Percentiles rank a stretch among this genome's conserved stretches.
Evolutionary conservation across 2,113 vertebrate genomes (phyloP).

Genomic region (Rhabdornis inornatus): DNA sequence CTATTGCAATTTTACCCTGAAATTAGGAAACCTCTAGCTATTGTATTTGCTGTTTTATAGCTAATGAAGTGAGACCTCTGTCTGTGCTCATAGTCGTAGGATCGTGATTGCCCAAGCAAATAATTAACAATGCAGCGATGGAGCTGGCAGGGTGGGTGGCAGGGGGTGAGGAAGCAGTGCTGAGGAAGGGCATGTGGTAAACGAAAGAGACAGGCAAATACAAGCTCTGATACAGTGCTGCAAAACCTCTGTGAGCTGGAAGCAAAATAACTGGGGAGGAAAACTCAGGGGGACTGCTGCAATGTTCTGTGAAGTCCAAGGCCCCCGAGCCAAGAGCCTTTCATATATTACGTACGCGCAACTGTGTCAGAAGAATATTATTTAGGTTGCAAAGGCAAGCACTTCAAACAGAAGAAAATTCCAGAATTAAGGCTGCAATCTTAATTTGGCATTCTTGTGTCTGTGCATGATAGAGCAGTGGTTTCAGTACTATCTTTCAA

Average conservation of each 20-base stretch:
- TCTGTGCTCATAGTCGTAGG: background rate
- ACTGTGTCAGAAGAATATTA: constrained; percentile 18
- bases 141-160: background rate
- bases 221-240: background rate
- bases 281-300: constrained; percentile 16
- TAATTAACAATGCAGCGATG: constrained; percentile 18
- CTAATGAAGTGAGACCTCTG: background rate
- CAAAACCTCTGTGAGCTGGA: background rate
- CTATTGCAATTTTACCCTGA: background rate
- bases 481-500: background rate
- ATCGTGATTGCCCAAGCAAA: constrained; percentile 5
- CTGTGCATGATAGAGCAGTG: background rate
- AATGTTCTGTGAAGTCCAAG: constrained; percentile 46
- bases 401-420: constrained; percentile 24
- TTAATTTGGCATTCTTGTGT: background rate
- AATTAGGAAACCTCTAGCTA: background rate
- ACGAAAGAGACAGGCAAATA: background rate
- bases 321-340: background rate
- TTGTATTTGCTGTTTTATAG: background rate
- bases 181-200: background rate
- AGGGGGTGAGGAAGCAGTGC: background rate
- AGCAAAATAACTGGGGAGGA: background rate
- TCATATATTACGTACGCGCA: background rate
- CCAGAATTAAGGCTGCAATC: constrained; percentile 19
- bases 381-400: constrained; percentile 38